Evolutionary conservation across 2,888 invertebrate species (phyloP).

Genomic region (Cyclophora albipunctata): DNA sequence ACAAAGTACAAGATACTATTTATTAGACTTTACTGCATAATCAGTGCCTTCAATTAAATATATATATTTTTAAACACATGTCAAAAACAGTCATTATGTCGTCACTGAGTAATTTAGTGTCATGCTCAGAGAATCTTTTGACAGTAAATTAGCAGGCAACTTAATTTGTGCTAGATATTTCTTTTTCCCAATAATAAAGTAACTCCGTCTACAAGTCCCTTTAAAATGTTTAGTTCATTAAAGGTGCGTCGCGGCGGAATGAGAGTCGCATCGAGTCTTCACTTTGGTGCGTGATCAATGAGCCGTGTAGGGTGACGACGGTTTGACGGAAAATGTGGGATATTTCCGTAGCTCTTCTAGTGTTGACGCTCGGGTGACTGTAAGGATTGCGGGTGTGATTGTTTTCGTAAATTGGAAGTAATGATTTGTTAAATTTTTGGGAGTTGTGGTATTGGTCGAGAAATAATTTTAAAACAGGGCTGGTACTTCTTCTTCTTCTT

Average conservation of each 20-base stretch:
- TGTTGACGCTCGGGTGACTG: background rate
- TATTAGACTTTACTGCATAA: no score
- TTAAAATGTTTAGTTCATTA: conserved; percentile 61
- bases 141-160: no score
- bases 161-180: no score
- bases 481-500: background rate
- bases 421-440: background rate
- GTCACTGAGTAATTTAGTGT: no score
- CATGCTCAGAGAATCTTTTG: no score
- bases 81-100: no score
- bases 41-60: no score
- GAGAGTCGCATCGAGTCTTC: conserved; percentile 48
- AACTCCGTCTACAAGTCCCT: conserved; percentile 12
- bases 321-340: conserved; percentile 1
- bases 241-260: conserved; percentile 65
- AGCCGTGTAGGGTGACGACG: conserved; percentile 37
- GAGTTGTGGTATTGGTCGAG: background rate
- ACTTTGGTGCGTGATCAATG: conserved; percentile 65
- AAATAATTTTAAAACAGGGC: background rate
- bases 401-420: background rate
- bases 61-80: no score
- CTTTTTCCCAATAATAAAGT: no score
- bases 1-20: no score
- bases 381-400: background rate
- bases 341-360: conserved; percentile 4